Evolutionary conservation across 1,140 invertebrate species (phyloP).

Genomic region (Diabrotica undecimpunctata): DNA sequence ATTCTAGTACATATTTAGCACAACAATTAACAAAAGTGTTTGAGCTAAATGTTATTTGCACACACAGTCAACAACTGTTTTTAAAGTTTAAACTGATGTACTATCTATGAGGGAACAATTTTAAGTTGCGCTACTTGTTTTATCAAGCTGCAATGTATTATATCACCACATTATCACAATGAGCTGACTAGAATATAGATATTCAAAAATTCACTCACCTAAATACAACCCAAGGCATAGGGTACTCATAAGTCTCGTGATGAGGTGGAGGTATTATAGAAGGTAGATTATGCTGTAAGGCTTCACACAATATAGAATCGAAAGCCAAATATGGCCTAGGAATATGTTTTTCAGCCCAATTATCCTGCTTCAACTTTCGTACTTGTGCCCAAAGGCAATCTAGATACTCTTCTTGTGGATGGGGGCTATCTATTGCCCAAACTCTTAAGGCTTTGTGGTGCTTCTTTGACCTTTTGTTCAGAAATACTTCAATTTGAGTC

Average conservation of each 20-base stretch:
- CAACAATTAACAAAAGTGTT: too few species aligned
- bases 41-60: too few species aligned
- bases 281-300: slow-evolving; percentile 92
- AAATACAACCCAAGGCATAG: slow-evolving; percentile 86
- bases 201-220: slow-evolving; percentile 12
- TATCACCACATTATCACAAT: too few species aligned
- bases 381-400: slow-evolving; percentile 97
- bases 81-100: too few species aligned
- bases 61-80: too few species aligned
- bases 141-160: too few species aligned
- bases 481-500: slow-evolving; percentile 89
- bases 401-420: slow-evolving; percentile 97
- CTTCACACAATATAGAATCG: slow-evolving; percentile 91
- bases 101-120: too few species aligned
- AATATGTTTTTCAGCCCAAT: slow-evolving; percentile 97
- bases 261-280: slow-evolving; percentile 85
- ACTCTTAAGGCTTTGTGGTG: slow-evolving; percentile 88
- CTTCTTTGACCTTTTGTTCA: slow-evolving; percentile 89
- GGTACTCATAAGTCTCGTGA: slow-evolving; percentile 83
- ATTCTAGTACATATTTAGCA: too few species aligned
- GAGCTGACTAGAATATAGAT: too few species aligned
- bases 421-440: slow-evolving; percentile 87
- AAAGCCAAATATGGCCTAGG: slow-evolving; percentile 92
- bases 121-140: too few species aligned
- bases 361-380: slow-evolving; percentile 85